These are phyloP conservation scores for Papilio gigon DNA, from an alignment of 2,888 invertebrate genomes.

Conservation along the genomic window DNA sequence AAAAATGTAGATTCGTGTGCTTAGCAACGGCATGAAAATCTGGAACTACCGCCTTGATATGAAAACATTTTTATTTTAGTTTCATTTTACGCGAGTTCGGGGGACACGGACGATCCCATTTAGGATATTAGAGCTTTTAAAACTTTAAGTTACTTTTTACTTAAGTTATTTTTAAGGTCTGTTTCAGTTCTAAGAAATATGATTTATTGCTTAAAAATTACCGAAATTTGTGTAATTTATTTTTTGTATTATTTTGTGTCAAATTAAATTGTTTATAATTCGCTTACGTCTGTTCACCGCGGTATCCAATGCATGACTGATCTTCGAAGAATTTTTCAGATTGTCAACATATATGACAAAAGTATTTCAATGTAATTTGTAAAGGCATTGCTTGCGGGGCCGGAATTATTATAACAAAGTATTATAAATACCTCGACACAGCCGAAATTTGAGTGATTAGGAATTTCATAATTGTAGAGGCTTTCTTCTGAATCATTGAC, in stretches of 20 bases:
- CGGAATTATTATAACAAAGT: slow-evolving; percentile 69
- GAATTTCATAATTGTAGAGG: slow-evolving; percentile 61
- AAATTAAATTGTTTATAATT: neutral
- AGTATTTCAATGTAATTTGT: slow-evolving; percentile 52
- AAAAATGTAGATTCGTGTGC: slow-evolving; percentile 27
- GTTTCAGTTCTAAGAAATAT: too few relatives aligned
- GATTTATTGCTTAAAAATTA: too few relatives aligned
- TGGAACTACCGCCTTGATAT: neutral
- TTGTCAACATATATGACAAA: slow-evolving; percentile 27
- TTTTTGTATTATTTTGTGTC: too few relatives aligned
- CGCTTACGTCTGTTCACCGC: neutral
- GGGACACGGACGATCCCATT: neutral
- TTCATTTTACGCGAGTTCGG: neutral
- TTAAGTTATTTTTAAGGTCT: too few relatives aligned
- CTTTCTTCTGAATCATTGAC: slow-evolving; percentile 72
- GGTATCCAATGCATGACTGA: slow-evolving; percentile 22
- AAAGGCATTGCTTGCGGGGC: slow-evolving; percentile 55
- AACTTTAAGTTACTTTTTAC: neutral
- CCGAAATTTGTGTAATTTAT: too few relatives aligned
- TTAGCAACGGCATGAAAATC: slow-evolving; percentile 28
- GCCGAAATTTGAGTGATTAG: slow-evolving; percentile 53
- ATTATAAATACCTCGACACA: slow-evolving; percentile 63
- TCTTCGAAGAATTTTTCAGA: slow-evolving; percentile 29
- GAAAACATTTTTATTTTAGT: slow-evolving; percentile 6
- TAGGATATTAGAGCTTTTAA: neutral